phyloP scores from a whole-genome alignment of 2,888 invertebrate genomes.

The Apodemia zela region DNA sequence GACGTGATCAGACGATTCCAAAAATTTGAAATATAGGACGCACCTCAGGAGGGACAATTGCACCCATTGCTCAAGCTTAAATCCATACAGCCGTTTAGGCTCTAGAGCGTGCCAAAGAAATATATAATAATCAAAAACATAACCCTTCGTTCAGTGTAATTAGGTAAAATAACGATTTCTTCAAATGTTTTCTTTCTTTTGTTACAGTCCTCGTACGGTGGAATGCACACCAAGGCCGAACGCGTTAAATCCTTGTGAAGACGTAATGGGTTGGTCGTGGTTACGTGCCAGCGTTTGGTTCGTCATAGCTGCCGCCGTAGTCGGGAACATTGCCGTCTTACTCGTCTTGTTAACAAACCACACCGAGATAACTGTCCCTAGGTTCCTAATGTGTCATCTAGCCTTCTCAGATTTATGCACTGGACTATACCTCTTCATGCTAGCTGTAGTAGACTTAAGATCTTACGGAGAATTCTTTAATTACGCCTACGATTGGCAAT shows the following conservation, averaged over 20 bases:
- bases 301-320: conserved; percentile 89
- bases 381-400: conserved; percentile 83
- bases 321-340: conserved; percentile 91
- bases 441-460: conserved; percentile 91
- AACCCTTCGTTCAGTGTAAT: too few species aligned
- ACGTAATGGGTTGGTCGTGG: conserved; percentile 92
- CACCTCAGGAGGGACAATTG: too few species aligned
- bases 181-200: conserved; percentile 11
- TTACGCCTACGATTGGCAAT: conserved; percentile 94
- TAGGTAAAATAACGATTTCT: too few species aligned
- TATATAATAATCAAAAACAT: too few species aligned
- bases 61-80: too few species aligned
- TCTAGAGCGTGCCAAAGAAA: too few species aligned
- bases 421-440: conserved; percentile 90
- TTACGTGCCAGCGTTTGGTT: conserved; percentile 92
- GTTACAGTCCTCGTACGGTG: conserved; percentile 62
- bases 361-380: conserved; percentile 63
- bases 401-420: conserved; percentile 94
- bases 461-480: conserved; percentile 94
- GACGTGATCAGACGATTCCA: too few species aligned
- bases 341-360: conserved; percentile 85
- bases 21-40: too few species aligned
- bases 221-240: conserved; percentile 88
- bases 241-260: conserved; percentile 93
- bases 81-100: too few species aligned